Evolutionary conservation across 1,140 invertebrate genomes (phyloP).

Genomic region (Conus betulinus): DNA sequence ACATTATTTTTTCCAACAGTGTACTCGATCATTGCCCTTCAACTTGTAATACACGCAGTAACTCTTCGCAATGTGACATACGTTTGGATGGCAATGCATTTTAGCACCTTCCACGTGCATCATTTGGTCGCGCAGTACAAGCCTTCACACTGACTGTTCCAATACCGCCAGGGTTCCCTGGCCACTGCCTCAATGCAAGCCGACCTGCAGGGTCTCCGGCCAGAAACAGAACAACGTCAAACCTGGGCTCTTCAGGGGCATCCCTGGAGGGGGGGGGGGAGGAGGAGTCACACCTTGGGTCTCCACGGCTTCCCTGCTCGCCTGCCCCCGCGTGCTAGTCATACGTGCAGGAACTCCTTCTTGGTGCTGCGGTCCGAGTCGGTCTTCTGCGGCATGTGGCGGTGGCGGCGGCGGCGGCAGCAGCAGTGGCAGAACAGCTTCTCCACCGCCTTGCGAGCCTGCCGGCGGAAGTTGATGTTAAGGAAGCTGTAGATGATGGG

Average conservation of each 20-base stretch:
- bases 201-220: too few species aligned
- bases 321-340: not conserved
- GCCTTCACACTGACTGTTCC: too few species aligned
- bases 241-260: too few species aligned
- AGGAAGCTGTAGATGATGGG: conserved; percentile 72
- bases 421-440: conserved; percentile 49
- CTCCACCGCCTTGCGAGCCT: conserved; percentile 44
- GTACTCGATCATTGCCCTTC: not conserved
- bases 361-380: conserved; percentile 55
- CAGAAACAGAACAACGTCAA: too few species aligned
- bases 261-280: too few species aligned
- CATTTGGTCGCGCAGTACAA: too few species aligned
- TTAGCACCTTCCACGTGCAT: too few species aligned
- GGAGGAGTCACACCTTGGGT: not conserved
- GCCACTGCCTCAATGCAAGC: too few species aligned
- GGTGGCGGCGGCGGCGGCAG: conserved; percentile 31
- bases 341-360: conserved; percentile 45
- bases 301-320: not conserved
- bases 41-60: not conserved
- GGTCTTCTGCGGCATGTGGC: conserved; percentile 41
- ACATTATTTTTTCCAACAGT: not conserved
- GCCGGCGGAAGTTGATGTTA: conserved; percentile 67
- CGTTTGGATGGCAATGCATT: too few species aligned
- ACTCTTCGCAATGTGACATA: not conserved
- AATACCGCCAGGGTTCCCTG: too few species aligned